These are phyloP conservation scores for Melanchra persicariae DNA, from an alignment of 2,888 invertebrate genomes.

Conservation along the genomic window DNA sequence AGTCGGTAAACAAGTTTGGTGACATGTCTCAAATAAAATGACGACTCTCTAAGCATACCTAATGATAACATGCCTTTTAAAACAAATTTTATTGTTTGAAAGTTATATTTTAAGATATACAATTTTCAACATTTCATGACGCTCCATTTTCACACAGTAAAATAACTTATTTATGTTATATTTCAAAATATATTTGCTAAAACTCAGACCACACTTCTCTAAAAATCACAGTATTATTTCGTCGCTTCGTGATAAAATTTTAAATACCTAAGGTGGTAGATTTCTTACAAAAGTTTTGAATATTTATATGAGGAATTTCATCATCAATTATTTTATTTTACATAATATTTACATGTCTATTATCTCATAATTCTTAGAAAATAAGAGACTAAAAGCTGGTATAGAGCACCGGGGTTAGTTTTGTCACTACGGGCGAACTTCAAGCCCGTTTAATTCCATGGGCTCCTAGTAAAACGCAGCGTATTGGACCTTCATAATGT, in stretches of 20 bases:
- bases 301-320: background rate
- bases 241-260: background rate
- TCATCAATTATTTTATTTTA: background rate
- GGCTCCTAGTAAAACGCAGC: conserved; percentile 2
- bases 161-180: background rate
- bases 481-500: background rate
- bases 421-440: background rate
- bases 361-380: background rate
- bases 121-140: background rate
- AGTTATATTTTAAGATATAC: too few species aligned
- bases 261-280: background rate
- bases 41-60: too few species aligned
- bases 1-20: too few species aligned
- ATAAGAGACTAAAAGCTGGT: background rate
- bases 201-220: background rate
- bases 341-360: background rate
- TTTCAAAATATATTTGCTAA: too few species aligned
- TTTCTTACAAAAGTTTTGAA: too few species aligned
- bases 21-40: too few species aligned
- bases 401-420: background rate
- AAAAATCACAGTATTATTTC: background rate
- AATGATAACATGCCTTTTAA: too few species aligned
- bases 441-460: background rate
- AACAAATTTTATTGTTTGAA: background rate
- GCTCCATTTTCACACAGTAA: background rate